Percentiles rank a stretch among this genome's conserved stretches.
Evolutionary conservation across 2,797 vertebrate species (phyloP).

Genomic region (Sebastes oblongus): DNA sequence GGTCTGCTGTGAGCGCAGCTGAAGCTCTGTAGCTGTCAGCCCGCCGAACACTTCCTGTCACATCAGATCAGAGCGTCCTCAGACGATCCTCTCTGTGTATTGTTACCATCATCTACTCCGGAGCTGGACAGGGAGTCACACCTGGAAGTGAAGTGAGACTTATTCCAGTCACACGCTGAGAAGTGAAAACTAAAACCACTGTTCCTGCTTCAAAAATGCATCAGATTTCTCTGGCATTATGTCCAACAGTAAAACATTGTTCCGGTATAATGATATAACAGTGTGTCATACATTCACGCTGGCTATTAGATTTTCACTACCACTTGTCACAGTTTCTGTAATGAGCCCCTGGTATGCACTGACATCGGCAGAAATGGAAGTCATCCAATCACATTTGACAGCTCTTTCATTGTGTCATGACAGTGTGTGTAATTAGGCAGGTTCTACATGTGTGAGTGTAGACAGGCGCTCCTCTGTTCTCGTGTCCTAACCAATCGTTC

Average conservation of each 20-base stretch:
- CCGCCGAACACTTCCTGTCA: constrained; percentile 15
- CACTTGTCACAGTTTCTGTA: constrained; percentile 58
- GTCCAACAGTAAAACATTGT: constrained; percentile 62
- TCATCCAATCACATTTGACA: constrained; percentile 65
- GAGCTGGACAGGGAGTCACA: constrained; percentile 20
- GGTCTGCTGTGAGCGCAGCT: constrained; percentile 2
- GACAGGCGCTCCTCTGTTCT: constrained; percentile 17
- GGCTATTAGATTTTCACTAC: constrained; percentile 75
- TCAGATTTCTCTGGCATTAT: constrained; percentile 31
- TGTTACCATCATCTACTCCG: constrained; percentile 18
- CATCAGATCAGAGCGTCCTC: constrained; percentile 20
- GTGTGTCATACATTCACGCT: constrained; percentile 48
- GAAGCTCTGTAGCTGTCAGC: constrained; percentile 32
- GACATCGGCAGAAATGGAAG: constrained; percentile 63
- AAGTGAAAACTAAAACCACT: not conserved
- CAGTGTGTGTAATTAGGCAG: constrained; percentile 48
- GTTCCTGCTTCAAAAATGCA: constrained; percentile 16
- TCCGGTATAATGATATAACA: constrained; percentile 83
- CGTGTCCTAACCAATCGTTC: constrained; percentile 29
- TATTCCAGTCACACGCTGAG: constrained; percentile 2
- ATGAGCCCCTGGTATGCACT: constrained; percentile 70
- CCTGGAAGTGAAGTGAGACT: constrained; percentile 24
- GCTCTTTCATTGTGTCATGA: constrained; percentile 60
- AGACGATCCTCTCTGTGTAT: not conserved
- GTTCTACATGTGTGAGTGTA: constrained; percentile 28